These are phyloP conservation scores for Catostomus latipinnis DNA, from an alignment of 2,797 vertebrate genomes.

Conservation along the genomic window DNA sequence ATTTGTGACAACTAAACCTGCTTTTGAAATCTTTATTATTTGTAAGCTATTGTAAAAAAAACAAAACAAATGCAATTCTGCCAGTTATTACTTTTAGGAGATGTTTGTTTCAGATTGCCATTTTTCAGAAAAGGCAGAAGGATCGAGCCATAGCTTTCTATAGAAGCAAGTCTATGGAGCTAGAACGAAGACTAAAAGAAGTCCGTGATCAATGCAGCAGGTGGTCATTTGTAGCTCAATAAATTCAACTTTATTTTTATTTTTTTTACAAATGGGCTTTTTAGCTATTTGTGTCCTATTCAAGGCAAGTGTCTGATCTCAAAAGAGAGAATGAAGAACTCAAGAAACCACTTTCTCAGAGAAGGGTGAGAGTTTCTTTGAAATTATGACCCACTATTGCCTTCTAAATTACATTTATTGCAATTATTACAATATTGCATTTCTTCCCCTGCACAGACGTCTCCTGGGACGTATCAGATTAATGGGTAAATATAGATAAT, in stretches of 20 bases:
- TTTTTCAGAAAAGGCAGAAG: slow-evolving; percentile 84
- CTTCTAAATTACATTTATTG: not conserved
- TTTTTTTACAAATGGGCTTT: not conserved
- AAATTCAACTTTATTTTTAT: not conserved
- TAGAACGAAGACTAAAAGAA: slow-evolving; percentile 80
- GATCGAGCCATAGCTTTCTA: slow-evolving; percentile 79
- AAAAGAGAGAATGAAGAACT: slow-evolving; percentile 82
- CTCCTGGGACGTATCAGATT: slow-evolving; percentile 69
- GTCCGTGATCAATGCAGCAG: slow-evolving; percentile 74
- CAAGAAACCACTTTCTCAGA: slow-evolving; percentile 83
- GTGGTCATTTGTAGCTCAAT: slow-evolving; percentile 46
- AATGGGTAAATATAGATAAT: slow-evolving; percentile 67
- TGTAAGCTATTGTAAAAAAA: not conserved
- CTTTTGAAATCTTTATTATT: too few species aligned
- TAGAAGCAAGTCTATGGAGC: slow-evolving; percentile 75
- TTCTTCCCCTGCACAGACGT: slow-evolving; percentile 66
- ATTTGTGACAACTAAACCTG: not conserved
- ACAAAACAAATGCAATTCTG: not conserved
- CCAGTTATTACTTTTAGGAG: not conserved
- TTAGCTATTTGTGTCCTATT: slow-evolving; percentile 47
- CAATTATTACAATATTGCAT: not conserved
- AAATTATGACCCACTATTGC: not conserved
- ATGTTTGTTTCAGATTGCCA: slow-evolving; percentile 76
- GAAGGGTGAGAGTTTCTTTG: slow-evolving; percentile 75
- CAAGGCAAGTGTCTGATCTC: slow-evolving; percentile 81